These are phyloP conservation scores for Papio anubis DNA, from an alignment of 2,113 vertebrate genomes.

Conservation along the genomic window DNA sequence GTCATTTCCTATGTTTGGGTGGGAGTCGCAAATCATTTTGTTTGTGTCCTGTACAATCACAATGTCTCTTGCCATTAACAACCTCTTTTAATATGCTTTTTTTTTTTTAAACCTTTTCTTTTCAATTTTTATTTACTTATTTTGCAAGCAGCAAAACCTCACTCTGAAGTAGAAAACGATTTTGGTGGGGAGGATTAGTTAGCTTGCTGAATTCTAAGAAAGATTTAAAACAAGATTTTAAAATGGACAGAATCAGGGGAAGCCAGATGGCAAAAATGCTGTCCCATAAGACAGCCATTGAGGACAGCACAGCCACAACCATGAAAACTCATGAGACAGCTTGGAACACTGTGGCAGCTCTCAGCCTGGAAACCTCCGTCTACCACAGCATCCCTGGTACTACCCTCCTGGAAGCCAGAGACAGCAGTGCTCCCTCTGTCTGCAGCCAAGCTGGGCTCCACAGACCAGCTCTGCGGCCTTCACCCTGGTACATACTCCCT, in stretches of 20 bases:
- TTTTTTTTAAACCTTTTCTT: neutral
- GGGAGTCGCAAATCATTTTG: fast-evolving
- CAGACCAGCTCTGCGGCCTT: neutral
- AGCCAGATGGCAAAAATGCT: neutral
- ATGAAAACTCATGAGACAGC: fast-evolving
- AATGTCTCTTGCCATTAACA: no score
- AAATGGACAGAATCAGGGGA: no score
- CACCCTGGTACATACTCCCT: fast-evolving
- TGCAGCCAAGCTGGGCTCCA: neutral
- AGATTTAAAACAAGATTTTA: neutral
- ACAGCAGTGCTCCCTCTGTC: fast-evolving
- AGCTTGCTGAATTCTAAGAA: neutral
- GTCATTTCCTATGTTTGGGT: fast-evolving
- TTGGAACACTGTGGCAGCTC: neutral
- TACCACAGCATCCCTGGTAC: no score
- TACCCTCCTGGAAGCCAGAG: neutral
- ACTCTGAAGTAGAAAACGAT: neutral
- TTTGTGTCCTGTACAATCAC: neutral
- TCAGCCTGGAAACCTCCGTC: neutral
- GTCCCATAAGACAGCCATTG: fast-evolving
- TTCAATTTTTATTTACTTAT: neutral
- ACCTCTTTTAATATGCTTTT: fast-evolving
- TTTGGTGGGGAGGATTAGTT: neutral
- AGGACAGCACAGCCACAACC: fast-evolving
- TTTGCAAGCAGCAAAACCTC: neutral